A percentile compares a stretch with the other conserved stretches of the same genome.
Evolutionary conservation across 2,113 vertebrate species (phyloP).

Genomic region (Pelmatolapia mariae): DNA sequence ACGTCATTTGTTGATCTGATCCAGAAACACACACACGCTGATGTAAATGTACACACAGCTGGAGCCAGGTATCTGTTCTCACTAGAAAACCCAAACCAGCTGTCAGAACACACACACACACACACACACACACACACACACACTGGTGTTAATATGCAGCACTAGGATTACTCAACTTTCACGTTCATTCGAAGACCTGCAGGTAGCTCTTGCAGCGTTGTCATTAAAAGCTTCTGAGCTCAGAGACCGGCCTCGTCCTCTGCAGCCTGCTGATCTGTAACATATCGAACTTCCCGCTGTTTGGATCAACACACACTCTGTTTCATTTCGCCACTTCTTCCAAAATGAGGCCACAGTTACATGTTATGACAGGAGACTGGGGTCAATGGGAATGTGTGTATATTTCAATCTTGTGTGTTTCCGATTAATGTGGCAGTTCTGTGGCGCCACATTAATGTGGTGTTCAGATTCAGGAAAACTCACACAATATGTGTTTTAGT

Average conservation of each 20-base stretch:
- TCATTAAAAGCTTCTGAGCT: not conserved
- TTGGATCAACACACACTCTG: not conserved
- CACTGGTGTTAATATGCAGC: not conserved
- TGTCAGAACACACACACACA: not conserved
- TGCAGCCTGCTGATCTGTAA: not conserved
- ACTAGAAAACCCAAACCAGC: not conserved
- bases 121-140: not conserved
- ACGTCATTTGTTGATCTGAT: not conserved
- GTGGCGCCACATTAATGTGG: not conserved
- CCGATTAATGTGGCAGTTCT: not conserved
- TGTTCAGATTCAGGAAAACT: not conserved
- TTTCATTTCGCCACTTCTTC: not conserved
- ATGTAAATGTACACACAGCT: slow-evolving; percentile 18
- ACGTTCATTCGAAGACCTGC: not conserved
- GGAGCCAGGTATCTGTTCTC: slow-evolving; percentile 7
- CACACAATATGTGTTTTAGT: not conserved
- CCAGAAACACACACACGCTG: not conserved
- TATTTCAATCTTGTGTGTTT: not conserved
- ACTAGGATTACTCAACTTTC: not conserved
- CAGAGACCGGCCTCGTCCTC: not conserved
- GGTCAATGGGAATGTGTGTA: not conserved
- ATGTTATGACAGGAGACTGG: not conserved
- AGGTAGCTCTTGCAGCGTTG: not conserved
- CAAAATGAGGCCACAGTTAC: not conserved
- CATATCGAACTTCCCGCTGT: not conserved